phyloP scores from a whole-genome alignment of 2,113 vertebrate genomes.

The Pygoscelis antarcticus region DNA sequence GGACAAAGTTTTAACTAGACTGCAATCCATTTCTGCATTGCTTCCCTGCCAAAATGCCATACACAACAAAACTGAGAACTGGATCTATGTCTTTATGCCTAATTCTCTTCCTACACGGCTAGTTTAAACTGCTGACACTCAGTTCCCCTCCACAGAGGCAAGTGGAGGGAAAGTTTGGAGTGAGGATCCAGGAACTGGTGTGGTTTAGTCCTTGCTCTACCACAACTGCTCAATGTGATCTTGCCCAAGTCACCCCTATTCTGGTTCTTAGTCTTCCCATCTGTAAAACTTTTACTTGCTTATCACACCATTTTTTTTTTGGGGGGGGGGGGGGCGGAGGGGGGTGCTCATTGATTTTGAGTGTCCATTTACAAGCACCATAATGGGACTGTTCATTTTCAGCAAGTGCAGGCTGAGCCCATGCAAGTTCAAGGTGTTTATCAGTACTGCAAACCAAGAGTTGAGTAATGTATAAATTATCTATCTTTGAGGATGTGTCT shows the following conservation, averaged over 20 bases:
- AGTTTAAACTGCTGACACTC: not conserved
- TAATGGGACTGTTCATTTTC: not conserved
- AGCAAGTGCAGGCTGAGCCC: not conserved
- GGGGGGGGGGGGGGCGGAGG: accelerated
- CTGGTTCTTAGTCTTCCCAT: not conserved
- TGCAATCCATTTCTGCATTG: not conserved
- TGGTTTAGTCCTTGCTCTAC: not conserved
- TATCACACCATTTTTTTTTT: not conserved
- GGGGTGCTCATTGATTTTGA: accelerated
- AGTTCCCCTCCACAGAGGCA: not conserved
- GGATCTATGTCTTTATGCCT: not conserved
- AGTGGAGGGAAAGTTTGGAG: not conserved
- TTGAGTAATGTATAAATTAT: not conserved
- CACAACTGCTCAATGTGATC: not conserved
- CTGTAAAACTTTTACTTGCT: not conserved
- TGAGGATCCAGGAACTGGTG: not conserved
- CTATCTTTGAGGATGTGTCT: not conserved
- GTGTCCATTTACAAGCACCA: not conserved
- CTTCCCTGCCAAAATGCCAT: not conserved
- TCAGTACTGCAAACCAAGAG: not conserved
- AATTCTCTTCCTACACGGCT: not conserved
- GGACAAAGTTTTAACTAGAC: not conserved
- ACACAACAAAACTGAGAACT: not conserved
- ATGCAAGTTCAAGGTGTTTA: not conserved
- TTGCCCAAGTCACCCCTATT: not conserved